Base-by-base conservation (phyloP, 2,113 vertebrate species). In the Pseudolaguvia tuberculata region DNA sequence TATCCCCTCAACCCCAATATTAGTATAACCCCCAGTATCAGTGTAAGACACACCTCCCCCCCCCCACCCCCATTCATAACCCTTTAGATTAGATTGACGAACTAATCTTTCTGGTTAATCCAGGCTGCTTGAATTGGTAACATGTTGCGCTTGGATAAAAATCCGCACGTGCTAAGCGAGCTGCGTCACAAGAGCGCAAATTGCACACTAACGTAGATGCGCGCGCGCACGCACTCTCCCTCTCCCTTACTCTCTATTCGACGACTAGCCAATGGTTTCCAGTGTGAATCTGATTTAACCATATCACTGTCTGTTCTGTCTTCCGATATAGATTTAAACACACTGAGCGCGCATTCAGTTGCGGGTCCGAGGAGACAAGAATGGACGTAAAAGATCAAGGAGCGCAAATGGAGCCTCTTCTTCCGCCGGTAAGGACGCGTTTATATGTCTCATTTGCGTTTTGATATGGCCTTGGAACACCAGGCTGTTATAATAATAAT, bases 351-450 rank as follows among this genome's bases (percentile, higher is more conserved):
- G 70, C 15, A 53, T 12, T 7, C n/a, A 62, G 48, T 27, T 13
- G 75, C 14, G 66, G 23, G 50, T 78, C 67, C 74, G 67, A 77
- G 79, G 77, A 56, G 67, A 75, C 73, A 53, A 78, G 79, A 77
- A 87, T 97, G 96, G 96, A 96, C 86, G 91, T 93, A 79, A 95
- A 94, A 81, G 96, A 98, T 73, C 94, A 95, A 86, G 95, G 95
- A 87, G 95, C 94, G 81, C 96, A 98, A 86, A 97, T 97, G 96
- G 95, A 98, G 90, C 96, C 96, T 78, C 89, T 98, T 78, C 92
- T 97, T 82, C 94, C 94, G 23, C 93, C 92, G 94, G 96, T 96
- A 91, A 93, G 51, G 20, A 56, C 76, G 65, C 27, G 62, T 75
- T 78, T 65, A 31, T 39, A 10, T 21, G 20, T 63, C 23, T 23